Conservation (phyloP, 2,797 vertebrate species). For the Knipowitschia caucasica region DNA sequence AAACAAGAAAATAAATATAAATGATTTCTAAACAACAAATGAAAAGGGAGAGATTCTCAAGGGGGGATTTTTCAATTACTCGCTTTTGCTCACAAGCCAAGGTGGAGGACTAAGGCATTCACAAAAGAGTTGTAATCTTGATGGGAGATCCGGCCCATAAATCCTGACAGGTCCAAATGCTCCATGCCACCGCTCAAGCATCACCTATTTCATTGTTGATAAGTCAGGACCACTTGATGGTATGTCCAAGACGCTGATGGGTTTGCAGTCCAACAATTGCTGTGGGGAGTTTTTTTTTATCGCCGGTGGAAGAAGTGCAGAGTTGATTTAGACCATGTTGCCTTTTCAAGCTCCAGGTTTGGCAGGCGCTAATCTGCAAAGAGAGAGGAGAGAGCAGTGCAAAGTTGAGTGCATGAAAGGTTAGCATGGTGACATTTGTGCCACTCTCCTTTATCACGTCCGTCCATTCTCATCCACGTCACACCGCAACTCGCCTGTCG, state of each 20-base stretch:
- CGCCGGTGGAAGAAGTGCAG: constrained; percentile 12
- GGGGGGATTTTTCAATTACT: constrained; percentile 61
- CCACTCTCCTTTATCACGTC: constrained; percentile 69
- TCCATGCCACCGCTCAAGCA: constrained; percentile 56
- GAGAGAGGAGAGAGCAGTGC: constrained; percentile 33
- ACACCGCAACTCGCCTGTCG: constrained; percentile 59
- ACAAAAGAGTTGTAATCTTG: constrained; percentile 54
- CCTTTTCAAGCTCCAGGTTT: constrained; percentile 48
- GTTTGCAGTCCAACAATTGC: constrained; percentile 31
- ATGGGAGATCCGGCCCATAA: constrained; percentile 61
- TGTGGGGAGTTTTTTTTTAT: constrained; percentile 17
- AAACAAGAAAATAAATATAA: constrained; percentile 17
- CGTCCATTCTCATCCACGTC: constrained; percentile 62
- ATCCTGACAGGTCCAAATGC: constrained; percentile 53
- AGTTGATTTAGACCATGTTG: constrained; percentile 45
- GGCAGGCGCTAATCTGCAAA: constrained; percentile 38
- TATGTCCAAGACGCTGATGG: constrained; percentile 42
- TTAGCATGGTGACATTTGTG: constrained; percentile 72
- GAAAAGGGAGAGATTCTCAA: constrained; percentile 33
- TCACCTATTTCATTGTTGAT: constrained; percentile 52
- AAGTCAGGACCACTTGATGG: constrained; percentile 32
- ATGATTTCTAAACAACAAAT: constrained; percentile 35
- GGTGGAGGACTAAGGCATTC: constrained; percentile 49
- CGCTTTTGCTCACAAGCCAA: constrained; percentile 54
- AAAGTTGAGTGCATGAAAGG: constrained; percentile 60